Evolutionary conservation across 2,888 invertebrate species (phyloP).

Genomic region (Lasioglossum calceatum): DNA sequence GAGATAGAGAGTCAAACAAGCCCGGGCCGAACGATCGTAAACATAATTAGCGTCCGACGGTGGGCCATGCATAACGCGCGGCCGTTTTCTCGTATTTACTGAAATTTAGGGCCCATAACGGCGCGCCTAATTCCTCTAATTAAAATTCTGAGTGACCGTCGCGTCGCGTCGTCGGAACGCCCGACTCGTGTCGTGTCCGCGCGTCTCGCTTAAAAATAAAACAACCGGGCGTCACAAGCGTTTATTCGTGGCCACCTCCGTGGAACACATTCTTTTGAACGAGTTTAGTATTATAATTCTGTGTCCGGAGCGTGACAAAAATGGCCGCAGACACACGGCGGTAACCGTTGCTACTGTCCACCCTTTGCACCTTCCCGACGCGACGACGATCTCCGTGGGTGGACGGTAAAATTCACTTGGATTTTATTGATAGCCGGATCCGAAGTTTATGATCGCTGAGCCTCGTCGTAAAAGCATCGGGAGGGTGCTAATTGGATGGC

Average conservation of each 20-base stretch:
- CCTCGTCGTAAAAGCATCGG: neutral
- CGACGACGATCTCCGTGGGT: neutral
- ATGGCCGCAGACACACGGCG: neutral
- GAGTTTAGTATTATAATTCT: slow-evolving; percentile 15
- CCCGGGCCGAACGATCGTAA: slow-evolving; percentile 75
- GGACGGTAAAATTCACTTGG: neutral
- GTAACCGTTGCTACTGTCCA: neutral
- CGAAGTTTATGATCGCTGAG: neutral
- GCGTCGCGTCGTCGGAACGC: slow-evolving; percentile 7
- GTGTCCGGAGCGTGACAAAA: neutral
- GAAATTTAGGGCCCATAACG: slow-evolving; percentile 78
- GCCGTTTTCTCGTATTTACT: slow-evolving; percentile 72
- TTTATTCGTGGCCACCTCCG: slow-evolving; percentile 48
- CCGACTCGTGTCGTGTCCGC: slow-evolving; percentile 60
- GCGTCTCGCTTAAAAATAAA: slow-evolving; percentile 54
- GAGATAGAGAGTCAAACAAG: slow-evolving; percentile 63
- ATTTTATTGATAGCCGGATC: neutral
- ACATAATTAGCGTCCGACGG: slow-evolving; percentile 79
- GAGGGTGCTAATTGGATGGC: neutral
- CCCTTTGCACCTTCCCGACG: neutral
- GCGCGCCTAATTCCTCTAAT: slow-evolving; percentile 79
- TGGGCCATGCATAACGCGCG: slow-evolving; percentile 58
- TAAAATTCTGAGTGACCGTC: slow-evolving; percentile 78
- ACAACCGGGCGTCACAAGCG: slow-evolving; percentile 26
- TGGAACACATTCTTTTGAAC: slow-evolving; percentile 41